Evolutionary conservation across 2,113 vertebrate genomes (phyloP), one percentile per base, ranked within the genome.

Genomic region (Perccottus glenii): DNA sequence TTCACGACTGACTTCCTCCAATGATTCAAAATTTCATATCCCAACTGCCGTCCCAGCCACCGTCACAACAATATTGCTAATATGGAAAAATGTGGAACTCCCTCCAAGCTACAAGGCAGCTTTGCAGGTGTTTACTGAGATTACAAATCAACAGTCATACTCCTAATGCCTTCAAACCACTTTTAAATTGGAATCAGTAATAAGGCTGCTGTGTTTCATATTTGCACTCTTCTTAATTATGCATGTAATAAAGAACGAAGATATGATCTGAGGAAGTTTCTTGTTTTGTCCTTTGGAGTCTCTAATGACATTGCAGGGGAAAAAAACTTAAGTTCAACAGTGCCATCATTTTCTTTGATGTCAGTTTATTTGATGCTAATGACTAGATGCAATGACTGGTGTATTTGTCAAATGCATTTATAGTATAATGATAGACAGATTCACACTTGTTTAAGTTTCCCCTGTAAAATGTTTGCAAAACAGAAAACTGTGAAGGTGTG

Each of bases 171-270:
- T 82, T 78, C 78, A 69, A 84, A 87, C 87, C 71, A 76, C 69
- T 78, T 89, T 77, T 27, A 85, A 87, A 85, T 83, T 83, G 71
- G 55, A 75, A 60, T 74, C 59, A 77, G 75, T 61, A 83, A 89
- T 83, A 81, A 66, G 50, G 10, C 65, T 47, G n/a, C 64, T 63
- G 43, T 49, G 57, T 83, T 71, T 74, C 36, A 67, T 62, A 73
- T 67, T 61, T 57, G 43, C 47, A 64, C 19, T 38, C 15, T 27
- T 60, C 81, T 73, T 46, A 60, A 80, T 76, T 75, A 68, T 38
- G 10, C 56, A 77, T 63, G 35, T 53, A 65, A 67, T 77, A 85
- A 67, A 77, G 38, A 27, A 70, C 50, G 58, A 9, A 66, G 63
- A 51, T 7, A 53, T 16, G 56, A 53, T 64, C 40, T 64, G 47